These are phyloP conservation scores for Homalodisca vitripennis DNA, from an alignment of 1,140 invertebrate species.

Conservation along the genomic window DNA sequence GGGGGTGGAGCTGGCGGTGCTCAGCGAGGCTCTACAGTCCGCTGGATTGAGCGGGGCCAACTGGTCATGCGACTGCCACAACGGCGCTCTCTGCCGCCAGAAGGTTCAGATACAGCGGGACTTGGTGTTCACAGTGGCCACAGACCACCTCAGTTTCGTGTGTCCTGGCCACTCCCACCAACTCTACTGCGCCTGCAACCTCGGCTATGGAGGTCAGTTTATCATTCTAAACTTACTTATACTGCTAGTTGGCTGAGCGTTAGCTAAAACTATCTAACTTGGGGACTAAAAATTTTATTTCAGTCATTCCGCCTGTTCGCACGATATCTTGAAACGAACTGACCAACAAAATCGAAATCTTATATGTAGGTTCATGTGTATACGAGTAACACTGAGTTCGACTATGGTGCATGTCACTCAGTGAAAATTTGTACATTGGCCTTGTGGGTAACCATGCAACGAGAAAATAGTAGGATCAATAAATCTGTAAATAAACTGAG, in stretches of 20 bases:
- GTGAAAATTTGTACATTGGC: no score
- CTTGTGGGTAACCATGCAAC: no score
- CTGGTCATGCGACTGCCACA: conserved; percentile 39
- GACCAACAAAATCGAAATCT: background rate
- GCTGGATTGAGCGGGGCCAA: conserved; percentile 38
- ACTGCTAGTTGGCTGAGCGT: no score
- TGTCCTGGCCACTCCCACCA: conserved; percentile 75
- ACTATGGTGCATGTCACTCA: no score
- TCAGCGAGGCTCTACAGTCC: conserved; percentile 38
- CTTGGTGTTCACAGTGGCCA: conserved; percentile 64
- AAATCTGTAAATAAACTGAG: no score
- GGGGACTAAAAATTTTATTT: background rate
- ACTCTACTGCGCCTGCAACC: conserved; percentile 77
- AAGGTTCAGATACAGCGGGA: conserved; percentile 56
- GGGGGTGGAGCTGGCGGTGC: conserved; percentile 38
- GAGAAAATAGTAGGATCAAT: no score
- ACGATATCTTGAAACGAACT: background rate
- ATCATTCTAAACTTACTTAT: no score
- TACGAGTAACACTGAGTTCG: background rate
- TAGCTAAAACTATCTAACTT: background rate
- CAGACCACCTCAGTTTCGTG: conserved; percentile 81
- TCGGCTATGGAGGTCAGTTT: conserved; percentile 71
- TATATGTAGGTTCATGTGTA: background rate
- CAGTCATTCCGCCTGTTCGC: background rate
- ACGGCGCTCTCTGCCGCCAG: conserved; percentile 40